Base-by-base conservation (phyloP, 2,888 invertebrate genomes). In the Siphonodentalium dalli region DNA sequence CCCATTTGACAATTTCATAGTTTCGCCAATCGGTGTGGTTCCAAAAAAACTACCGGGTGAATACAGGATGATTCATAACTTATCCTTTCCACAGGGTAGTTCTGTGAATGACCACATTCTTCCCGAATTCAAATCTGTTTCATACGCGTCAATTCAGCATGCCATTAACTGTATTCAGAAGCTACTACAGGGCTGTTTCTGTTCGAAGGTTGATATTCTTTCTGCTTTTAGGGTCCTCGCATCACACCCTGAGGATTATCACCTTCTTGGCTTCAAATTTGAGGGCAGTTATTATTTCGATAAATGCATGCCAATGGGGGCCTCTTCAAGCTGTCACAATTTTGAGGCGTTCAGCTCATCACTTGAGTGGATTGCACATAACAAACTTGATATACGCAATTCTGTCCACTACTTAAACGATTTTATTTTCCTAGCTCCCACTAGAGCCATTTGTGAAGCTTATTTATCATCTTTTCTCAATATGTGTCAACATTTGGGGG, bases 261-360 rank as follows among this genome's bases (percentile, higher is more conserved):
- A 38, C n/a, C 34, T 58, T 1, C 21, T 54, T 18, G 58, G 58
- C 26, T 50, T 58, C 23, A 41, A 38, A 42, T 54, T 49, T 20
- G 15, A 39, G 11, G 37, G 28, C 7, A 15, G 39, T 24, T 54
- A 37, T 43, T 58, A 58, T 29, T 58, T 31, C 39, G 54, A 54
- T 29, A 45, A 18, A 11, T 50, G 54, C 38, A 23, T 58, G 13
- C 44, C 47, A 1, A 49, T 54, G 50, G 58, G 58, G 9, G 26
- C 27, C 8, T 54, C 50, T 8, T 42, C 37, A 8, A 35, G 41
- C 8, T 35, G 26, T 11, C 34, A 38, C 1, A 57, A 48, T 7
- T 57, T 57, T 28, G 57, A 57, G 29, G 40, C 47, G 2, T 58
- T 58, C 33, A 58, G 58, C 27, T 24, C 50, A 2, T 47, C 49